Conservation (phyloP, 2,888 invertebrate genomes). For the Sinhomidia bicolor region DNA sequence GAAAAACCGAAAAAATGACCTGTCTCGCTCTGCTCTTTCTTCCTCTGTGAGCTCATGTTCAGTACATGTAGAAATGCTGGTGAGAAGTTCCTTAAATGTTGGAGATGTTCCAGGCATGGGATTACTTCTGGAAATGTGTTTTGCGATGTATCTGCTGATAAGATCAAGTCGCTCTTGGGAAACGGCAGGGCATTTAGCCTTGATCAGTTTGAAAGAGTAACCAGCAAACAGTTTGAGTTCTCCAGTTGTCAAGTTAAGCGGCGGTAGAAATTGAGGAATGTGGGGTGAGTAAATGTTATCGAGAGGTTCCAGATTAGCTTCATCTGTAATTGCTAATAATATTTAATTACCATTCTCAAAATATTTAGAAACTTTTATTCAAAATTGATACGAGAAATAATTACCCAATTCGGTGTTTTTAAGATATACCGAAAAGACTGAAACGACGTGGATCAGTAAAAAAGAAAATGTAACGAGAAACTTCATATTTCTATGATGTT, state of each 20-base stretch:
- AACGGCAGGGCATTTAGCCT: slow-evolving; percentile 67
- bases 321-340: neutral
- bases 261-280: slow-evolving; percentile 26
- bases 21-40: slow-evolving; percentile 5
- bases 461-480: neutral
- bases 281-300: slow-evolving; percentile 62
- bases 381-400: neutral
- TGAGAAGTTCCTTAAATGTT: slow-evolving; percentile 29
- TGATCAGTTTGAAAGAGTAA: slow-evolving; percentile 66
- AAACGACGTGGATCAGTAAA: neutral
- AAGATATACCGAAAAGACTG: neutral
- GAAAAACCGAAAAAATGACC: neutral
- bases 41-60: slow-evolving; percentile 22
- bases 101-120: slow-evolving; percentile 40
- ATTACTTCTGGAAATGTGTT: slow-evolving; percentile 64
- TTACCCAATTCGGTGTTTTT: neutral
- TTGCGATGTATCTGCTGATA: slow-evolving; percentile 70
- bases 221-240: slow-evolving; percentile 73
- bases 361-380: neutral
- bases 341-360: neutral
- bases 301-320: neutral
- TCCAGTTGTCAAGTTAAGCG: slow-evolving; percentile 60
- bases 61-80: slow-evolving; percentile 55
- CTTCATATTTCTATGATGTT: neutral
- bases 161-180: slow-evolving; percentile 57